These are phyloP conservation scores for Eulimnadia texana DNA, from an alignment of 1,140 invertebrate species.

Conservation along the genomic window DNA sequence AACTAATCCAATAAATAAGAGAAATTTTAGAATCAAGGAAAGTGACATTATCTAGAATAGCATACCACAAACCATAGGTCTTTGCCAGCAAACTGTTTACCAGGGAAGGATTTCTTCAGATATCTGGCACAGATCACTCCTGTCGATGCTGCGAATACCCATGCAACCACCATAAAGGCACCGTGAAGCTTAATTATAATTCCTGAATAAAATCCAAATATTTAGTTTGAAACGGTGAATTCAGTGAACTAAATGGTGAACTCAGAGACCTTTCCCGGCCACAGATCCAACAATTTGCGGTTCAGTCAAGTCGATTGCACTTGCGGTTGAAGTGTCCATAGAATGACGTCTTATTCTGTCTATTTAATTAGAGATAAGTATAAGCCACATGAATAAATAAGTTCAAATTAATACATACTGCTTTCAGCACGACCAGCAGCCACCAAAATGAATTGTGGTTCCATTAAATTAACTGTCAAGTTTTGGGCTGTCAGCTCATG, in stretches of 20 bases:
- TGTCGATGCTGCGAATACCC: slow-evolving; percentile 77
- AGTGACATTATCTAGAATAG: slow-evolving; percentile 21
- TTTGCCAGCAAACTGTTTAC: slow-evolving; percentile 61
- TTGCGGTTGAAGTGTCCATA: background rate
- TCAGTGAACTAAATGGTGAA: background rate
- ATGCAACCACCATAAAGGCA: slow-evolving; percentile 75
- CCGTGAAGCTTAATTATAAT: slow-evolving; percentile 52
- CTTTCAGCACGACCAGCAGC: slow-evolving; percentile 57
- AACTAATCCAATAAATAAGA: slow-evolving; percentile 39
- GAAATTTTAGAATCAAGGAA: background rate
- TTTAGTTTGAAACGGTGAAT: background rate
- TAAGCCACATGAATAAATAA: too few species aligned
- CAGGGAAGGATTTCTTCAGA: slow-evolving; percentile 78
- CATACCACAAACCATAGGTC: slow-evolving; percentile 87
- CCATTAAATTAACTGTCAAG: slow-evolving; percentile 49
- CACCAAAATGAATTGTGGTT: slow-evolving; percentile 55
- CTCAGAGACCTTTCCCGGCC: background rate
- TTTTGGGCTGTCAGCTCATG: slow-evolving; percentile 42
- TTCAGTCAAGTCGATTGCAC: background rate
- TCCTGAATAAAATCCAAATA: background rate
- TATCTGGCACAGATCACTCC: slow-evolving; percentile 81
- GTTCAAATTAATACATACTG: too few species aligned
- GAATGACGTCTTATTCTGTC: background rate
- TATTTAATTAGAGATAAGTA: too few species aligned
- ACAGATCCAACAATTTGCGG: background rate